Evolutionary conservation across 2,888 invertebrate species (phyloP).

Genomic region (Teinopalpus imperialis): DNA sequence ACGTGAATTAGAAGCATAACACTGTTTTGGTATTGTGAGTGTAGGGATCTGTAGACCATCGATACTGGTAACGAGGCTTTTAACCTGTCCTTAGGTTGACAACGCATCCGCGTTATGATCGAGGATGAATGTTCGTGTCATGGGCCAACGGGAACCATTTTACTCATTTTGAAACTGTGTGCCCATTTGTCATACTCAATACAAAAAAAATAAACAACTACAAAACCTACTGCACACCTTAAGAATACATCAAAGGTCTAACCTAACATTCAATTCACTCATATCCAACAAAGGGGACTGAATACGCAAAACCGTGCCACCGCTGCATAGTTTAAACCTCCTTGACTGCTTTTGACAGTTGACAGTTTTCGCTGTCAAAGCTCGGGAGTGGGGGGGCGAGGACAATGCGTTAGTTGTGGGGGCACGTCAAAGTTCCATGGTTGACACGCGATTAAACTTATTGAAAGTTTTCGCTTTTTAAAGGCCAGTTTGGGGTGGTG

Average conservation of each 20-base stretch:
- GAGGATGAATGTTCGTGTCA: too few relatives aligned
- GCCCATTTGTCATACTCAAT: too few relatives aligned
- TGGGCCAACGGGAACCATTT: too few relatives aligned
- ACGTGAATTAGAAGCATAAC: too few relatives aligned
- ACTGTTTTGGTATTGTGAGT: too few relatives aligned
- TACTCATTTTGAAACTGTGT: too few relatives aligned
- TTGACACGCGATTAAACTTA: slow-evolving; percentile 77
- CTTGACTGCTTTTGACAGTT: slow-evolving; percentile 80
- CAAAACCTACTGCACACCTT: neutral
- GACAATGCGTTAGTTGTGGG: slow-evolving; percentile 72
- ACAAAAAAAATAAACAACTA: too few relatives aligned
- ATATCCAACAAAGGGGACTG: slow-evolving; percentile 53
- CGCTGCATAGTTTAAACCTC: slow-evolving; percentile 77
- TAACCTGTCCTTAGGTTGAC: too few relatives aligned
- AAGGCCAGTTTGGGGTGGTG: slow-evolving; percentile 44
- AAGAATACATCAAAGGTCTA: neutral
- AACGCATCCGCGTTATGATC: too few relatives aligned
- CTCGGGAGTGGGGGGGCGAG: slow-evolving; percentile 33
- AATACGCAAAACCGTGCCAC: slow-evolving; percentile 61
- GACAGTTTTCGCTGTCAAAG: slow-evolving; percentile 77
- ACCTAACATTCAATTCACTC: neutral
- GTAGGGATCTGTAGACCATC: too few relatives aligned
- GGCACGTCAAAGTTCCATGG: slow-evolving; percentile 68
- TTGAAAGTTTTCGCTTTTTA: slow-evolving; percentile 66
- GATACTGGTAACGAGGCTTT: too few relatives aligned